Evolutionary conservation across 2,888 invertebrate genomes (phyloP).

Genomic region (Lasius fuliginosus): DNA sequence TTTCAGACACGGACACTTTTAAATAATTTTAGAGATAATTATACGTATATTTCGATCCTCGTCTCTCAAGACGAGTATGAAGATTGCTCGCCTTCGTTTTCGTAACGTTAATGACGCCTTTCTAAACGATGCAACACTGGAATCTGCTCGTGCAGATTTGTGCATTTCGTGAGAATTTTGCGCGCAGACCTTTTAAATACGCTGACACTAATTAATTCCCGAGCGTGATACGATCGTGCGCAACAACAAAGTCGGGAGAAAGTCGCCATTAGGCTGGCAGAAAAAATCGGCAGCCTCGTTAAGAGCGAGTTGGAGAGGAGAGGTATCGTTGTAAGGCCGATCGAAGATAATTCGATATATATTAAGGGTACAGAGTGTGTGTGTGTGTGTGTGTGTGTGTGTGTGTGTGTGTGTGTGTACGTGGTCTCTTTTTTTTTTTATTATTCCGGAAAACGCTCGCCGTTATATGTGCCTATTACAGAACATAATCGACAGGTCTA

Average conservation of each 20-base stretch:
- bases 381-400: conserved; percentile 56
- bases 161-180: conserved; percentile 75
- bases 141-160: conserved; percentile 73
- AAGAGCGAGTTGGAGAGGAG: conserved; percentile 61
- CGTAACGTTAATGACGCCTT: conserved; percentile 56
- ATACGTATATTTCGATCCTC: not conserved
- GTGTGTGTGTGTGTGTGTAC: conserved; percentile 62
- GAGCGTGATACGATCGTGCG: conserved; percentile 72
- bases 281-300: conserved; percentile 74
- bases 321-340: conserved; percentile 75
- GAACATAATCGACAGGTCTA: conserved; percentile 60
- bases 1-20: not conserved
- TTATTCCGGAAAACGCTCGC: conserved; percentile 67
- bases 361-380: conserved; percentile 66
- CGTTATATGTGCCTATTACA: conserved; percentile 65
- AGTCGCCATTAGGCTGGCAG: conserved; percentile 74
- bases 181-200: conserved; percentile 71
- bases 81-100: conserved; percentile 19
- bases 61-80: conserved; percentile 30
- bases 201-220: conserved; percentile 77
- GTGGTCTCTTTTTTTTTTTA: conserved; percentile 72
- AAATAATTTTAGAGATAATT: not conserved
- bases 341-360: conserved; percentile 75
- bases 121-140: conserved; percentile 63
- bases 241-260: conserved; percentile 75